Evolutionary conservation across 1,140 invertebrate genomes (phyloP), one percentile per base, ranked within the genome.

Genomic region (Elymnias hypermnestra): DNA sequence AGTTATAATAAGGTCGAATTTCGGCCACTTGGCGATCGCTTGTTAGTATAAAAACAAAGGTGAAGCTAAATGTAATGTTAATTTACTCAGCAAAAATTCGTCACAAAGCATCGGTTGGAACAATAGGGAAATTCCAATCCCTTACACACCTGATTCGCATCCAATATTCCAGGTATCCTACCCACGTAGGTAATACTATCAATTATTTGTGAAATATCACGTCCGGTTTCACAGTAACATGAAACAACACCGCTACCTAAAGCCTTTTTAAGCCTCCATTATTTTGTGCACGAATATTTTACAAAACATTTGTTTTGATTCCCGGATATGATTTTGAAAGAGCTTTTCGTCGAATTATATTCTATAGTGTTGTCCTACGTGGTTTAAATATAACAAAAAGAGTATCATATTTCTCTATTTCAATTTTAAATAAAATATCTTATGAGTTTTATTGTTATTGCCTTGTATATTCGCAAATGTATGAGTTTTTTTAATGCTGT

Each of bases 171-270:
- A 33, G 6, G 13, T 12, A 21, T 37, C 19, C 19, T 9, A n/a
- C n/a, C n/a, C n/a, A 12, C 23, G 36, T 17, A 19, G 19, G 21
- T 23, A 38, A 23, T 23, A 42, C 25, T 25, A 48, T 41, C 25
- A 50, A 36, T 41, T 33, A 33, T 33, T 51, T 44, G 40, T 35
- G 22, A 52, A 52, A 52, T 45, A 40, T 45, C 18, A 45, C 49
- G 35, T 37, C 40, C 48, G 37, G 25, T 52, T 45, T 13, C n/a
- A 21, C 9, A 23, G 36, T 39, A 52, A 45, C 36, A 35, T 17
- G 49, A 36, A 25, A 17, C 42, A 23, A 19, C 26, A 31, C 26
- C 36, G 40, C 23, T 17, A 8, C 28, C 21, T 23, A 52, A 52
- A 45, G 15, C 41, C 37, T 39, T 45, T 52, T 45, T 45, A 52